Percentiles rank a stretch among this genome's conserved stretches.
Evolutionary conservation across 2,888 invertebrate species (phyloP).

Genomic region (Heliconius charithonia): DNA sequence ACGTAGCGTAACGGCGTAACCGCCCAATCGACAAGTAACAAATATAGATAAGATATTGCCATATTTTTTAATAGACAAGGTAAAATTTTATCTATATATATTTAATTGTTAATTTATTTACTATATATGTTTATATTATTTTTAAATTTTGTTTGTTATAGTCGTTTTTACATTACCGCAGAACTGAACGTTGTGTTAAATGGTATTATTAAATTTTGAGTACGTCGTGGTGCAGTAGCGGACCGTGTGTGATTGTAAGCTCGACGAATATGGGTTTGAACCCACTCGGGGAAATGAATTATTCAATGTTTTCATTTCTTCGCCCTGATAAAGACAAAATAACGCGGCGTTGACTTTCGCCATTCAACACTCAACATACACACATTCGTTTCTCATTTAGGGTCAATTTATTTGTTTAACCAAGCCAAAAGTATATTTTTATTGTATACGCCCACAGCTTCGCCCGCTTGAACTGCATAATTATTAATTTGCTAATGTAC

Average conservation of each 20-base stretch:
- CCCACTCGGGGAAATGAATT: too few species aligned
- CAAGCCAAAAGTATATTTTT: not conserved
- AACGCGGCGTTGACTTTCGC: too few species aligned
- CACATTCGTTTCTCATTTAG: too few species aligned
- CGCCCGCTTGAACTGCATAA: too few species aligned
- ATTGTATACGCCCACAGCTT: not conserved
- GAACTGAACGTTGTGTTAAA: not conserved
- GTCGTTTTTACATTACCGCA: not conserved
- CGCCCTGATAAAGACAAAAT: too few species aligned
- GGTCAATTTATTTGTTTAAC: not conserved
- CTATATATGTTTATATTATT: not conserved
- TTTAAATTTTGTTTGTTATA: not conserved
- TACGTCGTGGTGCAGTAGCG: too few species aligned
- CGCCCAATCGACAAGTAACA: conserved; percentile 36
- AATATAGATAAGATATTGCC: conserved; percentile 31
- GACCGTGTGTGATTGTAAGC: too few species aligned
- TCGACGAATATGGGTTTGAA: too few species aligned
- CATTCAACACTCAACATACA: too few species aligned
- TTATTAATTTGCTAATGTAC: too few species aligned
- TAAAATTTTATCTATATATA: conserved; percentile 12
- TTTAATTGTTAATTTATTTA: not conserved
- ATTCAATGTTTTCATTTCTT: too few species aligned
- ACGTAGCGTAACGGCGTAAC: conserved; percentile 53
- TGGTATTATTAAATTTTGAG: too few species aligned
- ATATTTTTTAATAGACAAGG: conserved; percentile 16